Evolutionary conservation across 2,888 invertebrate species (phyloP).

Genomic region (Gnatocerus cornutus): DNA sequence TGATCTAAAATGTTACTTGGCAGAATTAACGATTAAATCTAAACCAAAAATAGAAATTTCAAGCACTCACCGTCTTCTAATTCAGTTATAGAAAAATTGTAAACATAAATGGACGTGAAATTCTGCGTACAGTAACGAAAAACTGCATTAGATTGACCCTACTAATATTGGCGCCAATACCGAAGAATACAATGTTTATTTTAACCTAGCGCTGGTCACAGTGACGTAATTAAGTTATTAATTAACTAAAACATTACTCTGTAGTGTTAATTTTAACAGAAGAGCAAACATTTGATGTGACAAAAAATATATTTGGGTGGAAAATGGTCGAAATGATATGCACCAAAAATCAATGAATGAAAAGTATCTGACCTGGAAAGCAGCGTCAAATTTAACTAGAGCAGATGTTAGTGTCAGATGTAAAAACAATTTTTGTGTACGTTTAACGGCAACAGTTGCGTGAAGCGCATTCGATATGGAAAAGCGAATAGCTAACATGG

Average conservation of each 20-base stretch:
- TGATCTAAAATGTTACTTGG: no score
- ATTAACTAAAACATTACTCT: background rate
- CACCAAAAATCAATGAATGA: slow-evolving; percentile 40
- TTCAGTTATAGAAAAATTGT: no score
- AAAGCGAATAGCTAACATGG: slow-evolving; percentile 39
- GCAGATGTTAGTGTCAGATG: slow-evolving; percentile 55
- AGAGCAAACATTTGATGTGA: slow-evolving; percentile 12
- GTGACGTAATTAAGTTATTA: slow-evolving; percentile 8
- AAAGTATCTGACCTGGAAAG: slow-evolving; percentile 48
- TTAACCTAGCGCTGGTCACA: background rate
- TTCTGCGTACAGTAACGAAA: no score
- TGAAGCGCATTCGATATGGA: slow-evolving; percentile 52
- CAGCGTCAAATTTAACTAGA: slow-evolving; percentile 54
- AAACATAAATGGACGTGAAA: no score
- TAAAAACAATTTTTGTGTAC: slow-evolving; percentile 56
- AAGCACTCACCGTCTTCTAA: no score
- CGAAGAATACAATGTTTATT: no score
- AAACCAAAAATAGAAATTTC: no score
- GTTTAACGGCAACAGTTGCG: slow-evolving; percentile 57
- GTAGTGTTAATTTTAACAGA: background rate
- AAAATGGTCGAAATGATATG: slow-evolving; percentile 41
- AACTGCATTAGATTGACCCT: no score
- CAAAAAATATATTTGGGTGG: no score
- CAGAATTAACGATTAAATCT: no score
- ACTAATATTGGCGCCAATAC: no score